Evolutionary conservation across 23 tunicate genomes (phyloP).

Genomic region (Trididemnum clinides): DNA sequence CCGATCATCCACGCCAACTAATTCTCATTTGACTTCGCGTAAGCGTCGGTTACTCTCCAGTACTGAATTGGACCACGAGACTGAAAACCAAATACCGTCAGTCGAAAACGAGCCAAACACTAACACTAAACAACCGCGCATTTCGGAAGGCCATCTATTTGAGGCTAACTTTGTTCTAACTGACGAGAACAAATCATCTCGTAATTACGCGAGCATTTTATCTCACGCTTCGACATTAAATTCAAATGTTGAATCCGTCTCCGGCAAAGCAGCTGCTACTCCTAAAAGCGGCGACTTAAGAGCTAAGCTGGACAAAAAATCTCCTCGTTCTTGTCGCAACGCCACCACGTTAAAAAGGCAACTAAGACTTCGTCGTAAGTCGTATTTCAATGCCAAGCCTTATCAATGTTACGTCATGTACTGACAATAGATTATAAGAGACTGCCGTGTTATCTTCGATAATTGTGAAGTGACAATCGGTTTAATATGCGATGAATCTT

Average conservation of each 20-base stretch:
- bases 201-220: not conserved
- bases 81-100: slow-evolving; percentile 4
- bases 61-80: not conserved
- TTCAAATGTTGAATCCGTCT: not conserved
- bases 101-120: not conserved
- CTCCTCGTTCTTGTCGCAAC: not conserved
- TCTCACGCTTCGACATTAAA: not conserved
- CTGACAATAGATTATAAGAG: too few species aligned
- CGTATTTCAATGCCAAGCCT: slow-evolving; percentile 1
- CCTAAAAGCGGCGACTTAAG: not conserved
- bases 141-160: not conserved
- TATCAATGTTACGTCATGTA: slow-evolving; percentile 6
- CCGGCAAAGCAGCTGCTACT: not conserved
- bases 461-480: too few species aligned
- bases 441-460: too few species aligned
- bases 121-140: not conserved
- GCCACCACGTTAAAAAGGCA: not conserved
- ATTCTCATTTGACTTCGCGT: not conserved
- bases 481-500: too few species aligned
- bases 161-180: not conserved
- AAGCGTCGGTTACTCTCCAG: not conserved
- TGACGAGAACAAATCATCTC: not conserved
- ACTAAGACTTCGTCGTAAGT: not conserved
- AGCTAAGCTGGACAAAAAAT: not conserved
- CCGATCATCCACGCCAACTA: not conserved